Conservation (phyloP, 2,888 invertebrate genomes). For the Ectemnius cavifrons region DNA sequence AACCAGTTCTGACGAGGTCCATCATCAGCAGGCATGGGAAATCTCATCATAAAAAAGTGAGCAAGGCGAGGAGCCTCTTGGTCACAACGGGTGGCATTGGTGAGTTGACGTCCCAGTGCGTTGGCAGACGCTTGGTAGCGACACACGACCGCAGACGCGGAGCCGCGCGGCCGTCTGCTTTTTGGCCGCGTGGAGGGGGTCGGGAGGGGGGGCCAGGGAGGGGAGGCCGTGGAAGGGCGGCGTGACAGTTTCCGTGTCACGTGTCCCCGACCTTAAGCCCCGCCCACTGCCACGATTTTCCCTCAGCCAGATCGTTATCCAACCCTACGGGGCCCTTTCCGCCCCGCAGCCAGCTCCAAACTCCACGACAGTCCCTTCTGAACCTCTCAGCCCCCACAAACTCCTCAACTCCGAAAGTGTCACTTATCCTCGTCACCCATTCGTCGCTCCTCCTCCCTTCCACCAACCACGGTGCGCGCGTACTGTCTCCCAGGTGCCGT, state of each 20-base stretch:
- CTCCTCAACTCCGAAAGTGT: conserved; percentile 6
- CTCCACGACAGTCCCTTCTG: neutral
- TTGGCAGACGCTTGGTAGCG: conserved; percentile 12
- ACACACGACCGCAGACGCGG: conserved; percentile 44
- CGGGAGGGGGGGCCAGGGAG: conserved; percentile 50
- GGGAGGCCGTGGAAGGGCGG: conserved; percentile 73
- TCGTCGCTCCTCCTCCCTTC: conserved; percentile 6
- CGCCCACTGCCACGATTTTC: conserved; percentile 72
- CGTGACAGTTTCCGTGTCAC: conserved; percentile 78
- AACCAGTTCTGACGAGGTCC: no score
- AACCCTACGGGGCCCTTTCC: conserved; percentile 46
- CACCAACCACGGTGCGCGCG: conserved; percentile 11
- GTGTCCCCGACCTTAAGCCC: conserved; percentile 76
- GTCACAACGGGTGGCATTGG: no score
- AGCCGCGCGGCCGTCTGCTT: conserved; percentile 43
- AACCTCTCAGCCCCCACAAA: neutral
- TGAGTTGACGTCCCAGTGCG: no score
- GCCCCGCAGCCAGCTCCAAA: conserved; percentile 11
- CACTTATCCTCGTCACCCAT: conserved; percentile 6
- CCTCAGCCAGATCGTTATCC: conserved; percentile 56
- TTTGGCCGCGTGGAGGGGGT: conserved; percentile 58
- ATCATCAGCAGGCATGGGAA: no score
- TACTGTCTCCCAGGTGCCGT: conserved; percentile 8
- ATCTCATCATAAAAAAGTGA: no score
- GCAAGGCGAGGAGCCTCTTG: no score